Evolutionary conservation across 2,888 invertebrate species (phyloP).

Genomic region (Pristionchus fissidentatus): DNA sequence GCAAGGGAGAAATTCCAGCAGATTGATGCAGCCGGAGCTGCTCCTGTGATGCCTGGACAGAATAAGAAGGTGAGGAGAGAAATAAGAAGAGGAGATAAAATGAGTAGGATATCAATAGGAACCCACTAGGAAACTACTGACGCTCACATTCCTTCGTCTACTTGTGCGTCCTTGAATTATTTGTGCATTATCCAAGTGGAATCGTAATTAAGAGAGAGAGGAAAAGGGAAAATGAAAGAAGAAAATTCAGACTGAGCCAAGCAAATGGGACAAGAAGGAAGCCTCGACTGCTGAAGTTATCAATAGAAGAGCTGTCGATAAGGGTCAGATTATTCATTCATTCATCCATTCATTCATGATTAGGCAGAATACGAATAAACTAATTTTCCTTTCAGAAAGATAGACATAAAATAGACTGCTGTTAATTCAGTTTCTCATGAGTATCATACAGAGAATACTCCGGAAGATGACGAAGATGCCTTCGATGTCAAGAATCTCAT

Average conservation of each 20-base stretch:
- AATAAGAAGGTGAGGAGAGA: conserved; percentile 53
- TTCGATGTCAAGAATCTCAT: conserved; percentile 75
- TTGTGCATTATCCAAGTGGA: no score
- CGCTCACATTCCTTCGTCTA: neutral
- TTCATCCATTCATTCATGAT: neutral
- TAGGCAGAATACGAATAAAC: neutral
- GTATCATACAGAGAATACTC: conserved; percentile 52
- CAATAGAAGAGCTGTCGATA: conserved; percentile 64
- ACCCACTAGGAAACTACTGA: neutral
- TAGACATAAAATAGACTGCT: no score
- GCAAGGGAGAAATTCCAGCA: conserved; percentile 91
- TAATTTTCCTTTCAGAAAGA: no score
- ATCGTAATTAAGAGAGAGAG: no score
- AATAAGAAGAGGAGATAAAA: neutral
- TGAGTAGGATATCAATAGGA: neutral
- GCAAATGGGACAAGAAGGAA: conserved; percentile 73
- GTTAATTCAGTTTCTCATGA: neutral
- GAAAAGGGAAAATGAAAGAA: neutral
- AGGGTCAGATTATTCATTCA: conserved; percentile 48
- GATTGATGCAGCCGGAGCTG: conserved; percentile 83
- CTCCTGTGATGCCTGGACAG: conserved; percentile 55
- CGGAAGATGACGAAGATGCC: conserved; percentile 68
- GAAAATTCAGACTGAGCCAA: conserved; percentile 58
- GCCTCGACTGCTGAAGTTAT: conserved; percentile 70
- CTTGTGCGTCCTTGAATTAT: no score